phyloP scores from a whole-genome alignment of 2,113 vertebrate genomes.

The Mugil cephalus region DNA sequence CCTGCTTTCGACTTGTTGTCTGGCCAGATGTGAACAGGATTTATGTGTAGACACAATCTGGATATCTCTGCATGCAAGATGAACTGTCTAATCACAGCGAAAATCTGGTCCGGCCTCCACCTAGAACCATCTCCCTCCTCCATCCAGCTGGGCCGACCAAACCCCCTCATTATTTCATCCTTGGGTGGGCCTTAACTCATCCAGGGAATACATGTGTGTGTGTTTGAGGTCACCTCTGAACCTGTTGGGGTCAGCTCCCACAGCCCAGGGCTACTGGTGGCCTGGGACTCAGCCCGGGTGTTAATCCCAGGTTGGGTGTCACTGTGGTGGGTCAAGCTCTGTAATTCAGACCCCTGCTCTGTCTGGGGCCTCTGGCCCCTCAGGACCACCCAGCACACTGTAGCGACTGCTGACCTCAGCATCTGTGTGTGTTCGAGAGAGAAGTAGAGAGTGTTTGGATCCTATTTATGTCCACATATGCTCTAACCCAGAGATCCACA shows the following conservation, averaged over 20 bases:
- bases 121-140: conserved; percentile 37
- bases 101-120: conserved; percentile 41
- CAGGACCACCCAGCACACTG: conserved; percentile 73
- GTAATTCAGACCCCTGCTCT: conserved; percentile 76
- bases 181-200: conserved; percentile 70
- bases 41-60: conserved; percentile 28
- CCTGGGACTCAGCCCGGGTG: conserved; percentile 58
- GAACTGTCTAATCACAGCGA: conserved; percentile 25
- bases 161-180: conserved; percentile 66
- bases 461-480: too few species aligned
- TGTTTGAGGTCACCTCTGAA: conserved; percentile 58
- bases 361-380: conserved; percentile 56
- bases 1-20: background rate
- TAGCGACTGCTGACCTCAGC: conserved; percentile 33
- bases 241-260: conserved; percentile 62
- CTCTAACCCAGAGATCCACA: too few species aligned
- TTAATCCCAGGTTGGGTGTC: conserved; percentile 79
- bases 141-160: conserved; percentile 64
- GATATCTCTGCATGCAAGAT: conserved; percentile 35
- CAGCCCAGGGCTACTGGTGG: conserved; percentile 50
- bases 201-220: background rate
- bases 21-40: conserved; percentile 32
- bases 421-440: conserved; percentile 24
- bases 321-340: conserved; percentile 66
- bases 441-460: background rate